These are phyloP conservation scores for Anthrax anthrax DNA, from an alignment of 2,888 invertebrate species.

Conservation along the genomic window DNA sequence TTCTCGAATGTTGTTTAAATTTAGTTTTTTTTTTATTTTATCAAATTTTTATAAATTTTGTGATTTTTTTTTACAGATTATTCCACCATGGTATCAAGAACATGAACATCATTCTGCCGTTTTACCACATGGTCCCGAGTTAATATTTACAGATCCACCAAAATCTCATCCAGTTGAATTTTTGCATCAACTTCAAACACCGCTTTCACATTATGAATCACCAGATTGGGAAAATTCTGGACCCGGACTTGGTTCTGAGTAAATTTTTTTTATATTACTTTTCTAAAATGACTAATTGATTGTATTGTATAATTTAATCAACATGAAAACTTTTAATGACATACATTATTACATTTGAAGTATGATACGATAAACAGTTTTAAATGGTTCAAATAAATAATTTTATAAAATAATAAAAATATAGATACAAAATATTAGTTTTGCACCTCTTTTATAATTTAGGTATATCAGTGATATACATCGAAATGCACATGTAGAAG, in stretches of 20 bases:
- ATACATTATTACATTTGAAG: too few species aligned
- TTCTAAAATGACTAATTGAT: conserved; percentile 3
- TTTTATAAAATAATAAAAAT: background rate
- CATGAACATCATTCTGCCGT: conserved; percentile 14
- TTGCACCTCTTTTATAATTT: conserved; percentile 7
- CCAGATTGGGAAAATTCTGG: conserved; percentile 45
- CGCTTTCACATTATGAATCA: conserved; percentile 9
- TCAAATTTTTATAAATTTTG: too few species aligned
- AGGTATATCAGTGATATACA: conserved; percentile 45
- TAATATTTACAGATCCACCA: conserved; percentile 30
- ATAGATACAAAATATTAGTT: background rate
- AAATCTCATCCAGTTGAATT: conserved; percentile 28
- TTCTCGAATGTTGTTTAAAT: too few species aligned
- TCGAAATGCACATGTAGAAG: conserved; percentile 41
- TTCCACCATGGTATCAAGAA: conserved; percentile 28
- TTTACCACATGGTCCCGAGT: conserved; percentile 22
- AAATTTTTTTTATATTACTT: conserved; percentile 19
- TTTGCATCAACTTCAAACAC: conserved; percentile 27
- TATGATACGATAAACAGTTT: too few species aligned
- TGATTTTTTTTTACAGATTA: conserved; percentile 18
- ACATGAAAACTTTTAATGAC: too few species aligned
- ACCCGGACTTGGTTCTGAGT: conserved; percentile 49
- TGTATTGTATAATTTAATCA: conserved; percentile 1
- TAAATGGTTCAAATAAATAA: background rate
- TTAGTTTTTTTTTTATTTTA: too few species aligned